Evolutionary conservation across 2,888 invertebrate species (phyloP).

Genomic region (Rhagophthalmus giganteus): DNA sequence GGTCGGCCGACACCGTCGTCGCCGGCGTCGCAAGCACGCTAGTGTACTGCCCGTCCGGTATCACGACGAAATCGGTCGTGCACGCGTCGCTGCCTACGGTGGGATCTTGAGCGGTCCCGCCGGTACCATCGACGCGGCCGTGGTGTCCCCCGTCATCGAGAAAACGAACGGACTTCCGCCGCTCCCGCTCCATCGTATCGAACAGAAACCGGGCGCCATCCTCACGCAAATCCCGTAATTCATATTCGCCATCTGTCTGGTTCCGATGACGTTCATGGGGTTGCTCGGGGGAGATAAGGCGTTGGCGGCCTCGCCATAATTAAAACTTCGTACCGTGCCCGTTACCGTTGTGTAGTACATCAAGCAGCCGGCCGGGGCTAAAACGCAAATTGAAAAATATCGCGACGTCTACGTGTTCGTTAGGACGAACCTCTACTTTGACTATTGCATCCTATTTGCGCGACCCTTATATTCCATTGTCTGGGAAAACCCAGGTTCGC

Average conservation of each 20-base stretch:
- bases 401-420: slow-evolving; percentile 19
- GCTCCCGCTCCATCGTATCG: slow-evolving; percentile 66
- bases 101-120: slow-evolving; percentile 50
- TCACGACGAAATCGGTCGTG: slow-evolving; percentile 72
- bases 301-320: slow-evolving; percentile 66
- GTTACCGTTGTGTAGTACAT: slow-evolving; percentile 69
- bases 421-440: slow-evolving; percentile 70
- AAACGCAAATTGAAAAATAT: slow-evolving; percentile 17
- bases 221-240: slow-evolving; percentile 79
- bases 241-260: slow-evolving; percentile 70
- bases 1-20: slow-evolving; percentile 59
- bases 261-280: slow-evolving; percentile 55
- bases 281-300: slow-evolving; percentile 28
- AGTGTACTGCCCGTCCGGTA: slow-evolving; percentile 64
- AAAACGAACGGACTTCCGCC: slow-evolving; percentile 63
- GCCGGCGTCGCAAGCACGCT: slow-evolving; percentile 52
- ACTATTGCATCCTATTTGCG: slow-evolving; percentile 74
- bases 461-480: slow-evolving; percentile 74
- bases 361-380: slow-evolving; percentile 78
- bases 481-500: slow-evolving; percentile 63
- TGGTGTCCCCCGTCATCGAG: slow-evolving; percentile 71
- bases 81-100: slow-evolving; percentile 58
- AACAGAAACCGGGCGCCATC: slow-evolving; percentile 73
- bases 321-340: slow-evolving; percentile 74
- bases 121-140: slow-evolving; percentile 61